Evolutionary conservation across 2,888 invertebrate genomes (phyloP), one percentile per base, ranked within the genome.

Genomic region (Serripes groenlandicus): DNA sequence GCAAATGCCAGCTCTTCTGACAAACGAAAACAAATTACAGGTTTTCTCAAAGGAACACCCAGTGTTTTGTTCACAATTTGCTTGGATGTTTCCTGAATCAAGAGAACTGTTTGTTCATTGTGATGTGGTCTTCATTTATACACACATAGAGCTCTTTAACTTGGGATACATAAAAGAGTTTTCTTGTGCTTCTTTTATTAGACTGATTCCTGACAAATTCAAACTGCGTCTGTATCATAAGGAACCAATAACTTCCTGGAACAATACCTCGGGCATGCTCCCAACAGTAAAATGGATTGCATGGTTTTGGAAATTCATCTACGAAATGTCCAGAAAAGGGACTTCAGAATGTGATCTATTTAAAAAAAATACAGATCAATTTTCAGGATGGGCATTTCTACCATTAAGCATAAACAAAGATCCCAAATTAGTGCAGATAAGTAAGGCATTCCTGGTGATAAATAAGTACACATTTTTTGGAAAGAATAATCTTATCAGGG

Each of bases 301-400:
- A n/a, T 34, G 34, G 23, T 70, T 70, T 70, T 70, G 56, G 52
- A 70, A 70, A 54, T 70, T 70, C n/a, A 56, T 70, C 9, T 21
- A 3, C 34, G 54, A 54, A n/a, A 34, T n/a, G 3, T 32, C 32
- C 15, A 32, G 4, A 23, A 37, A 7, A 26, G 42, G n/a, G 18
- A n/a, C 35, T 11, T 3, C 9, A 5, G 34, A 62, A 7, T n/a
- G 15, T 11, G 21, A 30, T 32, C 7, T 4, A 15, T 66, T 66
- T 26, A 37, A 37, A 26, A 42, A 66, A 37, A 66, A 9, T 23
- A 23, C 32, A 26, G 28, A 37, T 11, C 2, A 23, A 4, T 9
- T 66, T 26, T 35, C 66, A 30, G 37, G 37, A 9, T 66, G 66
- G 66, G 42, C 35, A 11, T 66, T 66, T 26, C 35, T 66, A 5